These are phyloP conservation scores for Stichodactyla mertensii DNA, from an alignment of 64 coral and sea anemone species.

Conservation along the genomic window DNA sequence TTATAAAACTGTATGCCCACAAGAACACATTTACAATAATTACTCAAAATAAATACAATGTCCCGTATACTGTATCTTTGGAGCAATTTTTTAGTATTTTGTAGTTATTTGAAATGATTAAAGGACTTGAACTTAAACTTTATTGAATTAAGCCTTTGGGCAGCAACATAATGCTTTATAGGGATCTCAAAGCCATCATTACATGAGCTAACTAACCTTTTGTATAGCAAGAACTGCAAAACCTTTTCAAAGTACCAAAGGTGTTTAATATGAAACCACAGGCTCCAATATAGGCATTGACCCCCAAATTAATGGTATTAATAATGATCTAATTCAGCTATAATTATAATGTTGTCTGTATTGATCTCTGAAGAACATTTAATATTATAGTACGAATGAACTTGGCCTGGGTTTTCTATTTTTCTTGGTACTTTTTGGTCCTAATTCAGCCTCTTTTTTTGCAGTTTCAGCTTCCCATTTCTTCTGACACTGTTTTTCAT, in stretches of 20 bases:
- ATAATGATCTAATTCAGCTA: background rate
- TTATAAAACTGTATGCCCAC: too few relatives aligned
- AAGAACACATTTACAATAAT: too few relatives aligned
- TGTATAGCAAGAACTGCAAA: too few relatives aligned
- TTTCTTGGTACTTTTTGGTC: conserved; percentile 27
- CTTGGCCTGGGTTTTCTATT: conserved; percentile 24
- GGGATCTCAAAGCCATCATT: background rate
- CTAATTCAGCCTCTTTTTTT: conserved; percentile 56
- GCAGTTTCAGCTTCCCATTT: conserved; percentile 49
- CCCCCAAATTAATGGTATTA: background rate
- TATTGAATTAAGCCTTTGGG: background rate
- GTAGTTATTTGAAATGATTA: background rate
- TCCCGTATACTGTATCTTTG: too few relatives aligned
- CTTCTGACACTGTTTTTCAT: conserved; percentile 95
- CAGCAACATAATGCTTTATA: background rate
- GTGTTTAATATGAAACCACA: background rate
- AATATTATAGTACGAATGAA: conserved; percentile 20
- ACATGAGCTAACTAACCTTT: background rate
- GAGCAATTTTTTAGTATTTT: too few relatives aligned
- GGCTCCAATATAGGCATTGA: background rate
- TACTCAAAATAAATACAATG: too few relatives aligned
- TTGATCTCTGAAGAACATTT: background rate
- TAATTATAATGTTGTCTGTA: background rate
- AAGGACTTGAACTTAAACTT: background rate
- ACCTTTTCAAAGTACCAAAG: too few relatives aligned